These are phyloP conservation scores for Anthopleura xanthogrammica DNA, from an alignment of 92 coral and sea anemone species.

Conservation along the genomic window DNA sequence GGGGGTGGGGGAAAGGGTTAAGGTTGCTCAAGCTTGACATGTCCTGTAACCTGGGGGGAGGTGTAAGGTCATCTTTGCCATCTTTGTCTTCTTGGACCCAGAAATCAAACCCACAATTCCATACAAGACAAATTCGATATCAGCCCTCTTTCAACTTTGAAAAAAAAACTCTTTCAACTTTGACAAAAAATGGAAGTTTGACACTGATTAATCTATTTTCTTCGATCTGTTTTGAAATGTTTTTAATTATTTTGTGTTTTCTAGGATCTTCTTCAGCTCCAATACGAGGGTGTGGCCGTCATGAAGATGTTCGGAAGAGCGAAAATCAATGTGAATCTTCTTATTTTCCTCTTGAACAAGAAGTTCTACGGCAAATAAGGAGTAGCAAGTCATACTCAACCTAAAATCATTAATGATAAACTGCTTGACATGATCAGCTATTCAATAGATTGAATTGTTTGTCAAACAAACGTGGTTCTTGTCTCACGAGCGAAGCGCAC, in stretches of 20 bases:
- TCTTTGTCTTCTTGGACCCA: too few relatives aligned
- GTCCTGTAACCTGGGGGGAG: too few relatives aligned
- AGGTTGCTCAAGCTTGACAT: too few relatives aligned
- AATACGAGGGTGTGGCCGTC: constrained; percentile 99
- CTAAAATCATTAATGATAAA: background rate
- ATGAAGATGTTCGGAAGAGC: constrained; percentile 99
- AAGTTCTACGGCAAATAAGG: constrained; percentile 97
- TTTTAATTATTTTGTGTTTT: background rate
- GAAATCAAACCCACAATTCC: background rate
- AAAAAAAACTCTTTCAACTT: background rate
- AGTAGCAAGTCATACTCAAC: background rate
- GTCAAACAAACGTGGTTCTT: constrained; percentile 20
- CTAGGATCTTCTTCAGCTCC: constrained; percentile 96
- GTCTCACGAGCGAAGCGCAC: background rate
- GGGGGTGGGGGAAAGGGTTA: too few relatives aligned
- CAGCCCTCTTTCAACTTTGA: background rate
- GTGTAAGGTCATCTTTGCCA: too few relatives aligned
- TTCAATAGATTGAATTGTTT: constrained; percentile 5
- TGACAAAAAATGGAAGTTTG: background rate
- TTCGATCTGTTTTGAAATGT: too few relatives aligned
- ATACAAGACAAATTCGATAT: background rate
- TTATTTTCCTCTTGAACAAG: constrained; percentile 91
- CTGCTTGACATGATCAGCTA: background rate
- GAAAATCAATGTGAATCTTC: constrained; percentile 92
- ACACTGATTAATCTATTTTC: background rate